These are phyloP conservation scores for Stichopus chloronotus DNA, from an alignment of 35 echinoderm and acorn worm species.

Conservation along the genomic window DNA sequence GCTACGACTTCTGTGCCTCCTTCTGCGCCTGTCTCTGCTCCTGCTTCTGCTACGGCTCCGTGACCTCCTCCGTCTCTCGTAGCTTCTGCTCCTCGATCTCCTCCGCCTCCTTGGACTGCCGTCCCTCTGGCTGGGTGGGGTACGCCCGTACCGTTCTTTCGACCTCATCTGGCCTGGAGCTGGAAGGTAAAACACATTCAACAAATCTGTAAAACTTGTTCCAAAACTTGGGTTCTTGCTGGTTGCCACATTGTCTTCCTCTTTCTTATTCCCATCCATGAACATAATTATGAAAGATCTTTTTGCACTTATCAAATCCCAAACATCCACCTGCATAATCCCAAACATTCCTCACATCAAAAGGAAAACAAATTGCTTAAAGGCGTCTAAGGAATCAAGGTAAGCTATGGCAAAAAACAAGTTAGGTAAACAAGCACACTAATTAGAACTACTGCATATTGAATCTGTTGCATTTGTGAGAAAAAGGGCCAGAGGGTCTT, in stretches of 20 bases:
- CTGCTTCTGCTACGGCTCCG: slow-evolving; percentile 24
- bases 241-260: not conserved
- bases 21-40: not conserved
- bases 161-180: slow-evolving; percentile 73
- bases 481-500: too few species aligned
- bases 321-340: not conserved
- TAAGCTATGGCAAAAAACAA: too few species aligned
- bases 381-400: too few species aligned
- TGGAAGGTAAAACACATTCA: not conserved
- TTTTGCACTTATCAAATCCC: not conserved
- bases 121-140: slow-evolving; percentile 31
- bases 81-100: slow-evolving; percentile 42
- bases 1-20: slow-evolving; percentile 39
- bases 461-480: too few species aligned
- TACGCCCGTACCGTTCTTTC: slow-evolving; percentile 17
- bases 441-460: too few species aligned
- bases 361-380: too few species aligned
- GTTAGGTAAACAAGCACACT: too few species aligned
- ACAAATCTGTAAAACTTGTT: not conserved
- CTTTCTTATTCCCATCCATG: not conserved
- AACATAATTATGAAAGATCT: not conserved
- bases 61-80: slow-evolving; percentile 28
- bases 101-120: slow-evolving; percentile 46
- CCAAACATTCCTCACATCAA: too few species aligned
- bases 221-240: not conserved